Base-by-base conservation (phyloP, 1,140 invertebrate genomes). In the Habropoda laboriosa region DNA sequence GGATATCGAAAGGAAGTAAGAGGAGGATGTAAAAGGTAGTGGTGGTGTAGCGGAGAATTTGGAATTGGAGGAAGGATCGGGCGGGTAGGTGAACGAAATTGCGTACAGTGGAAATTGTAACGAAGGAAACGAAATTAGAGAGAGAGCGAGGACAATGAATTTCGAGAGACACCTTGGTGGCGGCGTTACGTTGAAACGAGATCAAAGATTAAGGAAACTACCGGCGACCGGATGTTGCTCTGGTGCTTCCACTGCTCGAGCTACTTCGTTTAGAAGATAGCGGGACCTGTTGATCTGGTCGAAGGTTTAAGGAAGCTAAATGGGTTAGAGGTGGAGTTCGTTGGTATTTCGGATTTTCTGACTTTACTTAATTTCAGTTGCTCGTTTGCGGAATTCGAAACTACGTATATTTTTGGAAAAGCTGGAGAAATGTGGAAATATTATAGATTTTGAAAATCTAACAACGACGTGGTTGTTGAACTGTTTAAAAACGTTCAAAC, bases 251-350 rank as follows among this genome's bases (percentile, higher is more conserved):
- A 10, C 18, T 24, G 12, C 45, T 35, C 12, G n/a, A 1, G 8
- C 16, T 35, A 30, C 10, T 24, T 57, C 49, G 51, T 24, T 42
- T 55, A 30, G 10, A 30, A 32, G 27, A n/a, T 32, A 38, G 7
- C n/a, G 38, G 24, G 47, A 77, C 75, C 75, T 77, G 75, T 77
- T 77, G 75, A 77, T 70, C 66, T 38, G 40, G 73, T 81, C 66
- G 49, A 24, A 47, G 6, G n/a, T 30, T 60, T 24, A 24, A 66
- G 51, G 49, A 61, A 60, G 45, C 58, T 38, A 40, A 18, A 24
- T n/a, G 16, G 18, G 1, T 16, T 3, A 21, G 12, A n/a, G 21
- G 42, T 38, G 1, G 16, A 8, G 8, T 12, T 3, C 18, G 13
- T 18, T 58, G 0, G 27, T 58, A 6, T 40, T 61, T 61, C 18